These are phyloP conservation scores for Dreissena polymorpha DNA, from an alignment of 1,140 invertebrate genomes.

Conservation along the genomic window DNA sequence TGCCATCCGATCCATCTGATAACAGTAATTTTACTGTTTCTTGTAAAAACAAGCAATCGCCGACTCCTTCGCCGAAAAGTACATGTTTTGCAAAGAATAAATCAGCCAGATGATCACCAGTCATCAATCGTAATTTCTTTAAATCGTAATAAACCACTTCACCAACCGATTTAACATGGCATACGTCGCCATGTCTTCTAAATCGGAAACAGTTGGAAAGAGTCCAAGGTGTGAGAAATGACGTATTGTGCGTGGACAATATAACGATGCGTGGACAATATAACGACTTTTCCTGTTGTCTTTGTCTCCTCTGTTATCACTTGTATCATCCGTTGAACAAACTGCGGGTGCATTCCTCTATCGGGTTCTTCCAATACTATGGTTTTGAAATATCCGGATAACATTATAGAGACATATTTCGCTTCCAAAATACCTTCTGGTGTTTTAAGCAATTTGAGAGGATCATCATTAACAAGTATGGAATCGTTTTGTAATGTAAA, in stretches of 20 bases:
- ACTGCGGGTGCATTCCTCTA: conserved; percentile 19
- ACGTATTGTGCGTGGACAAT: neutral
- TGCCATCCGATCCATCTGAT: too few species aligned
- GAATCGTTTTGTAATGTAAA: neutral
- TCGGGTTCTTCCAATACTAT: conserved; percentile 13
- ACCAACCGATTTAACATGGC: too few species aligned
- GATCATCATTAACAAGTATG: neutral
- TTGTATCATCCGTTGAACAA: conserved; percentile 1
- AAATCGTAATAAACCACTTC: too few species aligned
- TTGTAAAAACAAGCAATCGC: too few species aligned
- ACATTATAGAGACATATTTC: neutral
- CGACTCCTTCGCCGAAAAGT: too few species aligned
- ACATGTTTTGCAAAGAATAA: too few species aligned
- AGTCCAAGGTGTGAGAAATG: conserved; percentile 7
- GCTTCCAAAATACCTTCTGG: conserved; percentile 9
- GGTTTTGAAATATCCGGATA: neutral
- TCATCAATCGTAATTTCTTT: too few species aligned
- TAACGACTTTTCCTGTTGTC: neutral
- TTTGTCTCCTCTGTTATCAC: neutral
- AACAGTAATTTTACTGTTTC: too few species aligned
- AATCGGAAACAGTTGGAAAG: neutral
- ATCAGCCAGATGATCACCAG: too few species aligned
- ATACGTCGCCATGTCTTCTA: neutral
- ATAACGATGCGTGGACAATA: too few species aligned
- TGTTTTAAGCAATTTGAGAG: neutral